Conservation (phyloP, 2,888 invertebrate genomes). For the Diplazon laetatorius region DNA sequence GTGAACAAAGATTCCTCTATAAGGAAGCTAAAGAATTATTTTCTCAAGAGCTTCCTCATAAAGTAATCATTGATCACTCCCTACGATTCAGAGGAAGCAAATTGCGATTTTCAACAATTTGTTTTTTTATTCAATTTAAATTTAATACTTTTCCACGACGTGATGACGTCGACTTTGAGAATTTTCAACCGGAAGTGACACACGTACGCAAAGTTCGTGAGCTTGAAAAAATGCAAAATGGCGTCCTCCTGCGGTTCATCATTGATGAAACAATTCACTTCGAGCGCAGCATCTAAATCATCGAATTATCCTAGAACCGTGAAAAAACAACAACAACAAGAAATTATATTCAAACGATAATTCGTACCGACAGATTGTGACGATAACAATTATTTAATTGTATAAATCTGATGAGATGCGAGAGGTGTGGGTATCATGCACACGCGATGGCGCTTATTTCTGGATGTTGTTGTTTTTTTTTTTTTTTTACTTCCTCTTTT, state of each 20-base stretch:
- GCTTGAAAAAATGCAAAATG: neutral
- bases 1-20: no score
- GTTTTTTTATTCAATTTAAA: no score
- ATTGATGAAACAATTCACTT: neutral
- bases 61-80: no score
- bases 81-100: no score
- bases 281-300: slow-evolving; percentile 36
- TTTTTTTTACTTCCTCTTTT: slow-evolving; percentile 45
- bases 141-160: neutral
- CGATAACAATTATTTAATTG: slow-evolving; percentile 62
- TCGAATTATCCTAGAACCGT: slow-evolving; percentile 30
- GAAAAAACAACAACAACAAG: no score
- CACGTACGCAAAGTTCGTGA: neutral
- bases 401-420: slow-evolving; percentile 50
- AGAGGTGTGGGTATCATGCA: slow-evolving; percentile 50
- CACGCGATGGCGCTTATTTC: slow-evolving; percentile 67
- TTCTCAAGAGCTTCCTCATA: no score
- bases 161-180: slow-evolving; percentile 4
- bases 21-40: no score
- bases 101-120: no score
- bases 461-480: slow-evolving; percentile 65
- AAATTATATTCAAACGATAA: slow-evolving; percentile 57
- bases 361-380: slow-evolving; percentile 46
- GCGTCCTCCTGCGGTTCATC: neutral
- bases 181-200: slow-evolving; percentile 52